Percentiles rank a stretch among this genome's conserved stretches.
phyloP scores from a whole-genome alignment of 2,888 invertebrate genomes.

The Macrophya alboannulata region DNA sequence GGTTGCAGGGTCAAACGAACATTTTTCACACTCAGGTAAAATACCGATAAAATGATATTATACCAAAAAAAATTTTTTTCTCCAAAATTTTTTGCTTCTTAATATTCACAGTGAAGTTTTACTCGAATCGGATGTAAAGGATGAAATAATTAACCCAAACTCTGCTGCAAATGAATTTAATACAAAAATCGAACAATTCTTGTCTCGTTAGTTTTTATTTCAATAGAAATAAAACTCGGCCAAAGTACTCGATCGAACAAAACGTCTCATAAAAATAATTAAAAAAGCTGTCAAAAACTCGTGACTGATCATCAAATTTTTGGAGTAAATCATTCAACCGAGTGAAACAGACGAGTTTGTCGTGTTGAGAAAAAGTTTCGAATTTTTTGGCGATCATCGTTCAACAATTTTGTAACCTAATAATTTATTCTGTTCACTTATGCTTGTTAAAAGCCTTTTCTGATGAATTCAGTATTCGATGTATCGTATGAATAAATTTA shows the following conservation, averaged over 20 bases:
- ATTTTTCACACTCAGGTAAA: not conserved
- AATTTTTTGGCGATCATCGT: not conserved
- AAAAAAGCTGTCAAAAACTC: conserved; percentile 25
- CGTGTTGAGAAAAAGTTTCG: not conserved
- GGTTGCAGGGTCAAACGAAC: not conserved
- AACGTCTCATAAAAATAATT: not conserved
- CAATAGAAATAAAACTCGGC: too few relatives aligned
- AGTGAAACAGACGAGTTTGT: conserved; percentile 1
- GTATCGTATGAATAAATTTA: not conserved
- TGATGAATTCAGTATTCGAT: not conserved
- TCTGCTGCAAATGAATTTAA: not conserved
- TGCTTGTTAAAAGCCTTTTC: not conserved
- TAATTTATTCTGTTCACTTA: not conserved
- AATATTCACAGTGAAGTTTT: not conserved
- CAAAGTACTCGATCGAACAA: not conserved
- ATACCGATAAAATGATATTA: not conserved
- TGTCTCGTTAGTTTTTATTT: too few relatives aligned
- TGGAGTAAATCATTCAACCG: conserved; percentile 19
- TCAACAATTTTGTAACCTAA: not conserved
- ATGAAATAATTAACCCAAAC: not conserved
- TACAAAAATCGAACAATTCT: not conserved
- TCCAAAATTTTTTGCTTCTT: not conserved
- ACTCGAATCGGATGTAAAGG: not conserved
- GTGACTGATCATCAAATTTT: conserved; percentile 7
- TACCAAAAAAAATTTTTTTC: not conserved